Conservation (phyloP, 2,888 invertebrate genomes). For the Ferrisia virgata region DNA sequence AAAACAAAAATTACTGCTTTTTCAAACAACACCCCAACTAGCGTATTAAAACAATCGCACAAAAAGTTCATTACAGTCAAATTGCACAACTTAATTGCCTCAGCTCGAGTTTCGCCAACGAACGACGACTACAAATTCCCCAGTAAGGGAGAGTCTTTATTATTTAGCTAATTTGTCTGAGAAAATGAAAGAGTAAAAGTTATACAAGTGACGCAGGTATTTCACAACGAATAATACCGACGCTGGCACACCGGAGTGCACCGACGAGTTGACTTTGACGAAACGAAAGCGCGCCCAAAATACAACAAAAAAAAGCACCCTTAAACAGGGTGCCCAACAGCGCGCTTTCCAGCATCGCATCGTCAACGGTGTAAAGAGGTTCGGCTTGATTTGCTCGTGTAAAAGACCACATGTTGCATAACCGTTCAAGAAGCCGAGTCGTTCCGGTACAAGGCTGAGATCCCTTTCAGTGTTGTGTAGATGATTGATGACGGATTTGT, state of each 20-base stretch:
- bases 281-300: background rate
- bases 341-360: background rate
- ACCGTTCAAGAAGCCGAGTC: background rate
- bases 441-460: background rate
- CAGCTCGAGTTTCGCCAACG: too few species aligned
- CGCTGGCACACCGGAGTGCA: background rate
- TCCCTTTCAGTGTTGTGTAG: background rate
- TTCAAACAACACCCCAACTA: too few species aligned
- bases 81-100: too few species aligned
- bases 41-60: too few species aligned
- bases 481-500: slow-evolving; percentile 26
- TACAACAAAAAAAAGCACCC: background rate
- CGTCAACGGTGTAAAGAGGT: slow-evolving; percentile 2
- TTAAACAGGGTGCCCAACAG: background rate
- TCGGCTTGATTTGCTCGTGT: background rate
- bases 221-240: background rate
- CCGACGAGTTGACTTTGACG: background rate
- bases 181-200: too few species aligned
- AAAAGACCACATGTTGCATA: slow-evolving; percentile 19
- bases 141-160: too few species aligned
- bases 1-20: too few species aligned
- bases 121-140: too few species aligned
- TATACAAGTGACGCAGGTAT: too few species aligned
- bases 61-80: too few species aligned
- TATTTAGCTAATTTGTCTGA: too few species aligned